phyloP scores from a whole-genome alignment of 2,113 vertebrate species.

The Petrocephalus microphthalmus region DNA sequence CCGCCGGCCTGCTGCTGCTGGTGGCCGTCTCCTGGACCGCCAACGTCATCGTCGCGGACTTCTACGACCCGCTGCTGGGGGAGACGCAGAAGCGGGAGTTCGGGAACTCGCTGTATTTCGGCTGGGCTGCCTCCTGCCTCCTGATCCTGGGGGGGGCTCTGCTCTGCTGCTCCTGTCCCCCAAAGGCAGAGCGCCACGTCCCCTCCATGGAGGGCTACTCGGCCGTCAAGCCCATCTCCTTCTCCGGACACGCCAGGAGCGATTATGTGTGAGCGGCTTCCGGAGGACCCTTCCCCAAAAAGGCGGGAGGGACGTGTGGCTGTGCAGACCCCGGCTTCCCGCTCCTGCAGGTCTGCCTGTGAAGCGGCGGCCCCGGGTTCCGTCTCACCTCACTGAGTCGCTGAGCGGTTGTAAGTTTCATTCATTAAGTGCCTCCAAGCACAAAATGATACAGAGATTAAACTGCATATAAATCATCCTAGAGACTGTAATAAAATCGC shows the following conservation, averaged over 20 bases:
- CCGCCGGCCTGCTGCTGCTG: conserved; percentile 58
- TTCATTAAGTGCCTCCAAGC: background rate
- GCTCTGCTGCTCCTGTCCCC: conserved; percentile 62
- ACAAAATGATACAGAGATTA: background rate
- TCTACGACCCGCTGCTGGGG: conserved; percentile 61
- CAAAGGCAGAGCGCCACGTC: conserved; percentile 8
- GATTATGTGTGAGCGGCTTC: conserved; percentile 61
- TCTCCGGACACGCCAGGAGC: conserved; percentile 50
- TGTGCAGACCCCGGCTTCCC: background rate
- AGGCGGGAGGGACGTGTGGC: background rate
- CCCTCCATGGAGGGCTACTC: conserved; percentile 47
- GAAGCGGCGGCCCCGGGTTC: background rate
- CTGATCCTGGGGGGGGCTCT: conserved; percentile 59
- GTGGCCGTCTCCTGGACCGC: conserved; percentile 66
- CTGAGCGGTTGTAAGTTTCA: background rate
- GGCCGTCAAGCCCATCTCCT: conserved; percentile 45
- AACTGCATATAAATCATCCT: background rate
- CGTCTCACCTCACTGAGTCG: background rate
- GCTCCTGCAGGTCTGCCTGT: background rate
- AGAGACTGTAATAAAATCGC: background rate
- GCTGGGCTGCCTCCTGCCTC: conserved; percentile 64
- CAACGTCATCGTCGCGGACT: conserved; percentile 60
- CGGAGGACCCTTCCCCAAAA: background rate
- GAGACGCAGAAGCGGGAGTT: conserved; percentile 67
- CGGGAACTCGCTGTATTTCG: conserved; percentile 68